Conservation (phyloP, 2,888 invertebrate genomes). For the Beris morrisii region DNA sequence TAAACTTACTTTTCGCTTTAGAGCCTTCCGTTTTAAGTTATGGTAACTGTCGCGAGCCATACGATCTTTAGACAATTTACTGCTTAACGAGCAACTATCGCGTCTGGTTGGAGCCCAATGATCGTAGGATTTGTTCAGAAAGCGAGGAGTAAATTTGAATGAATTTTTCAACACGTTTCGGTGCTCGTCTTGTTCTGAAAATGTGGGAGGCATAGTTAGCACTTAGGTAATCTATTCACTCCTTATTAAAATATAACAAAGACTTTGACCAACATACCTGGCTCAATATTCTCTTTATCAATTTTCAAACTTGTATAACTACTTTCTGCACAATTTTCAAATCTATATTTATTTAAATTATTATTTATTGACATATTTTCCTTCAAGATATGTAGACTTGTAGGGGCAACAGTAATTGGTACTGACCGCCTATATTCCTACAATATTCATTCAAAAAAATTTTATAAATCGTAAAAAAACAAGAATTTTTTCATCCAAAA, state of each 20-base stretch:
- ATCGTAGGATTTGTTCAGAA: slow-evolving; percentile 2
- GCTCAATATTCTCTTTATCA: slow-evolving; percentile 7
- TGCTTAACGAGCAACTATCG: neutral
- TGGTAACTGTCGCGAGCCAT: neutral
- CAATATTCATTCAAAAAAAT: neutral
- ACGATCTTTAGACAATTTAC: neutral
- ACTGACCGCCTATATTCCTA: neutral
- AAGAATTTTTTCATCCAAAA: neutral
- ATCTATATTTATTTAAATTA: neutral
- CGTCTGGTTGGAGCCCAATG: neutral
- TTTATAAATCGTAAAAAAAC: neutral
- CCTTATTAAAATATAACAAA: neutral
- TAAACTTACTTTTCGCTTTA: slow-evolving; percentile 14
- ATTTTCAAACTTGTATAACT: neutral
- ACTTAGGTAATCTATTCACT: neutral
- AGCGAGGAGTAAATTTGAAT: slow-evolving; percentile 14
- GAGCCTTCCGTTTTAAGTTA: neutral
- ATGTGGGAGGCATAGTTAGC: too few species aligned
- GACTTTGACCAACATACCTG: neutral
- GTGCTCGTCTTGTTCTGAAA: neutral
- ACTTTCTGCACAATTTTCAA: too few species aligned
- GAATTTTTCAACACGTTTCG: slow-evolving; percentile 1
- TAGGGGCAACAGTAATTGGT: neutral
- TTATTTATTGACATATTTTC: slow-evolving; percentile 9
- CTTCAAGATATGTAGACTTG: neutral